Percentiles rank a stretch among this genome's conserved stretches.
phyloP scores from a whole-genome alignment of 1,140 invertebrate genomes.

The Megathymus violae region DNA sequence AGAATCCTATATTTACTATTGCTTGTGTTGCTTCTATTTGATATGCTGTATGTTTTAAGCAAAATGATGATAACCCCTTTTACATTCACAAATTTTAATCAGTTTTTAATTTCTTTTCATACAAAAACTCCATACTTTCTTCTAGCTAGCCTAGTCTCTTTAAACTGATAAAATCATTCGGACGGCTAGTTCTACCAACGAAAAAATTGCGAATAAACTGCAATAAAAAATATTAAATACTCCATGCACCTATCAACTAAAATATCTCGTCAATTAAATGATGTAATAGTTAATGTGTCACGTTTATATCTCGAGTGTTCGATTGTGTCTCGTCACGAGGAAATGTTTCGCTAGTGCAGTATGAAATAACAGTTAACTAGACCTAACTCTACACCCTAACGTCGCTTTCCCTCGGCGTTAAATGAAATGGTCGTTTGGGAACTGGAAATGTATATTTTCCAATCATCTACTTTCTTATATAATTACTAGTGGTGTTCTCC shows the following conservation, averaged over 20 bases:
- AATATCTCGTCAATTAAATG: constrained; percentile 23
- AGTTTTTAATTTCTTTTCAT: too few species aligned
- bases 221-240: too few species aligned
- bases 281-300: constrained; percentile 28
- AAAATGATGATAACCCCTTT: too few species aligned
- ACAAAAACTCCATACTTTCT: too few species aligned
- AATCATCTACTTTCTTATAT: background rate
- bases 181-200: too few species aligned
- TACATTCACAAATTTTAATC: too few species aligned
- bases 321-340: constrained; percentile 26
- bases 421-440: background rate
- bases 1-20: too few species aligned
- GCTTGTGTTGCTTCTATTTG: too few species aligned
- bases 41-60: too few species aligned
- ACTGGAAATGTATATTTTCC: constrained; percentile 5
- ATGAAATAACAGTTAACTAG: constrained; percentile 24
- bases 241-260: background rate
- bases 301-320: constrained; percentile 16
- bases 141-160: too few species aligned
- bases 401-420: background rate
- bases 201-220: background rate
- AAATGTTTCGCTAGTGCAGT: constrained; percentile 23
- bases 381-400: constrained; percentile 1
- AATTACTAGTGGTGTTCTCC: too few species aligned
- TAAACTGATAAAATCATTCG: too few species aligned